Conservation (phyloP, 1,140 invertebrate species). For the Manduca sexta region DNA sequence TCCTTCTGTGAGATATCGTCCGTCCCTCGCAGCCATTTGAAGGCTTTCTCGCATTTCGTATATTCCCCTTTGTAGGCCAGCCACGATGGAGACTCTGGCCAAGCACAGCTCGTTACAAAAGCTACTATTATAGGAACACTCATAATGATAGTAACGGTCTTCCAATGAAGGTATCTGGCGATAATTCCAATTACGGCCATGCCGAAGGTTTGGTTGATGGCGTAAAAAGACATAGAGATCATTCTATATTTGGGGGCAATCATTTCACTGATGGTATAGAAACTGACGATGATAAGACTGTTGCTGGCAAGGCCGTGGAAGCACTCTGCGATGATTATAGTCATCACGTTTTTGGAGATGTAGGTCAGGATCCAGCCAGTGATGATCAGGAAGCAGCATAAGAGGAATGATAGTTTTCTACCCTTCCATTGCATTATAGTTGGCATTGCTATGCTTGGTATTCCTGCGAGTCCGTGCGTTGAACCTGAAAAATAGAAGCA, state of each 20-base stretch:
- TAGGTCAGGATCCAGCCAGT: slow-evolving; percentile 5
- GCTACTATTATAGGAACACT: slow-evolving; percentile 1
- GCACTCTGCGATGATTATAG: slow-evolving; percentile 5
- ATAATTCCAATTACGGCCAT: slow-evolving; percentile 5
- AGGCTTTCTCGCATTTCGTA: slow-evolving; percentile 6
- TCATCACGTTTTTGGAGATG: not conserved
- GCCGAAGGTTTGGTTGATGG: slow-evolving; percentile 4
- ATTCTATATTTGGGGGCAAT: slow-evolving; percentile 6
- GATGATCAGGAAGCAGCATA: slow-evolving; percentile 7
- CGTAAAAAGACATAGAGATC: not conserved
- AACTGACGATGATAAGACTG: slow-evolving; percentile 3
- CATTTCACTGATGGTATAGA: slow-evolving; percentile 8
- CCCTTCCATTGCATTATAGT: slow-evolving; percentile 11
- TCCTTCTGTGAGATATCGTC: slow-evolving; percentile 5
- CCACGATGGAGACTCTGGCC: slow-evolving; percentile 13
- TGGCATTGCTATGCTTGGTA: slow-evolving; percentile 7
- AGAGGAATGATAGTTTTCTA: slow-evolving; percentile 6
- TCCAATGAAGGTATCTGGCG: slow-evolving; percentile 12
- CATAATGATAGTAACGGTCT: slow-evolving; percentile 8
- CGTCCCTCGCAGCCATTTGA: slow-evolving; percentile 10
- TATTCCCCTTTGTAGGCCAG: slow-evolving; percentile 10
- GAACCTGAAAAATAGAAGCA: slow-evolving; percentile 12
- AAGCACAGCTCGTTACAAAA: not conserved
- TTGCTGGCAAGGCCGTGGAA: slow-evolving; percentile 9
- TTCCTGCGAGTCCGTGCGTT: slow-evolving; percentile 9